Percentiles rank a stretch among this genome's conserved stretches.
Conservation (phyloP, 2,888 invertebrate genomes). For the Euzophera pinguis region DNA sequence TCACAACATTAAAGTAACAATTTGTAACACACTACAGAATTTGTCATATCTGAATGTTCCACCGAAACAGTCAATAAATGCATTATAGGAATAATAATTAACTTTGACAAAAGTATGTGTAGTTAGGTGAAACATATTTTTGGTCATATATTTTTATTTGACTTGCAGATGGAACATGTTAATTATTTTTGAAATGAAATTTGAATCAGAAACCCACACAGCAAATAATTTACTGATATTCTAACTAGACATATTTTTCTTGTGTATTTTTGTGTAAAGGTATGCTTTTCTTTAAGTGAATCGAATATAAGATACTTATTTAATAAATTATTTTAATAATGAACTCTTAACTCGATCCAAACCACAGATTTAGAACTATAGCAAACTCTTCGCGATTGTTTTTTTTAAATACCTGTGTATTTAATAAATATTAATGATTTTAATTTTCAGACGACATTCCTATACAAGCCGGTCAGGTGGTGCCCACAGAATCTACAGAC, state of each 20-base stretch:
- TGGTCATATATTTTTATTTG: constrained; percentile 23
- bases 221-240: background rate
- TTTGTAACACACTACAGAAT: too few relatives aligned
- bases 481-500: constrained; percentile 77
- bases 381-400: too few relatives aligned
- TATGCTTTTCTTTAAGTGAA: background rate
- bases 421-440: background rate
- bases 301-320: constrained; percentile 12
- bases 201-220: background rate
- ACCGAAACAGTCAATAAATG: too few relatives aligned
- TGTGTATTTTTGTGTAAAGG: background rate
- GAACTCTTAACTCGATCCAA: background rate
- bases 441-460: constrained; percentile 90
- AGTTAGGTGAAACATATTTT: background rate
- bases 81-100: background rate
- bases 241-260: background rate
- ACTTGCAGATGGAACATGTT: constrained; percentile 25
- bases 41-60: too few relatives aligned
- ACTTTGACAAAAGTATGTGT: background rate
- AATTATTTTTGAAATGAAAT: constrained; percentile 9
- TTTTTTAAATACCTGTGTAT: background rate
- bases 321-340: background rate
- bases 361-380: too few relatives aligned
- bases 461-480: constrained; percentile 86
- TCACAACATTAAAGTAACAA: too few relatives aligned